Evolutionary conservation across 2,113 vertebrate species (phyloP), one percentile per base, ranked within the genome.

Genomic region (Otocyon megalotis): DNA sequence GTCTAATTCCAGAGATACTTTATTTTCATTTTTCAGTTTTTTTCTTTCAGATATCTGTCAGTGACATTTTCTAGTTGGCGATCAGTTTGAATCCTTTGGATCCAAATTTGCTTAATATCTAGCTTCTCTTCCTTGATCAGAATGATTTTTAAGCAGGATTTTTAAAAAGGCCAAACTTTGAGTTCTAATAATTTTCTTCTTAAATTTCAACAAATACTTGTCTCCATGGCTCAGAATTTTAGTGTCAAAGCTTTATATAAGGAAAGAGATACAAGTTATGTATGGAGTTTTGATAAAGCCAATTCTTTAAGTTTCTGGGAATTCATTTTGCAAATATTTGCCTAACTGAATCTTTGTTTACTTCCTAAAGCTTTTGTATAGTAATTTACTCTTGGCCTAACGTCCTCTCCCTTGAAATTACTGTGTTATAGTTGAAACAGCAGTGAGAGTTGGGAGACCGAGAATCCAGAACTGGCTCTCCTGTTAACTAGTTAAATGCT

Each of bases 231-330:
- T 76, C 28, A 48, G 28, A 85, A 92, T 90, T 92, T 85, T 83
- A 67, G 53, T 62, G 30, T 79, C 58, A 94, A 62, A 83, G 8
- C 1, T 96, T 93, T 94, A 60, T 83, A 62, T 85, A 85, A 94
- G 69, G 74, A 87, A 96, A 90, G 60, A 28, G 53, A 80, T 76
- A 35, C 63, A 90, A 96, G 53, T 84, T 96, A 90, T 37, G 7
- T 93, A 37, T 81, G 20, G 53, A 32, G 6, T 89, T 89, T 96
- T 71, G 54, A 87, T 72, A 88, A 76, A 86, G 15, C 62, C 74
- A 94, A 9, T 80, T 97, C 67, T 93, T 97, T 84, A 87, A 58
- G 93, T 95, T 92, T 71, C 50, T 88, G 67, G 95, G 43, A 95
- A 77, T 88, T 96, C 32, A 54, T 90, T 96, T 96, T 93, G 11